A percentile compares a stretch with the other conserved stretches of the same genome.
These are phyloP conservation scores for Microtus montanus DNA, from an alignment of 2,113 vertebrate genomes.

Conservation along the genomic window DNA sequence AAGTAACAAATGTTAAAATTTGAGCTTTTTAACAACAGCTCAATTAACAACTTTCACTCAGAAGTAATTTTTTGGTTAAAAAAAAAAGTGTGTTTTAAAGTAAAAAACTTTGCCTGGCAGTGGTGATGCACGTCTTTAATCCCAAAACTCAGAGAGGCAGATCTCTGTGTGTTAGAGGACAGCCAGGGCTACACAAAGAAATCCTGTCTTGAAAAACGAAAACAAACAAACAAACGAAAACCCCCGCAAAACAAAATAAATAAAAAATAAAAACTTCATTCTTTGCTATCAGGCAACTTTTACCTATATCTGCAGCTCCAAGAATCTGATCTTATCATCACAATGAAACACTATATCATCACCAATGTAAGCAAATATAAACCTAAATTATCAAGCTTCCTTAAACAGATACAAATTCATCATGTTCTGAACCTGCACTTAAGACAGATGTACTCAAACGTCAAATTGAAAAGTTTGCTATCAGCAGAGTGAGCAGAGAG, in stretches of 20 bases:
- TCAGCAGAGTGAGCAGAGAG: neutral
- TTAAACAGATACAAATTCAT: neutral
- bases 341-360: neutral
- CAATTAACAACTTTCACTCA: neutral
- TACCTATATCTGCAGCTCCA: neutral
- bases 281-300: neutral
- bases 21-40: neutral
- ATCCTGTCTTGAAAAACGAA: neutral
- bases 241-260: neutral
- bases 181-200: neutral
- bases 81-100: neutral
- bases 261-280: neutral
- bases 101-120: too few relatives aligned
- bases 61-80: neutral
- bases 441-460: neutral
- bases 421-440: constrained; percentile 31
- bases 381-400: neutral
- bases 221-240: neutral
- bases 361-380: constrained; percentile 23
- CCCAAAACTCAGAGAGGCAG: too few relatives aligned
- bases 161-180: too few relatives aligned
- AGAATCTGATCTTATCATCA: neutral
- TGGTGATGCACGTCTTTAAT: too few relatives aligned
- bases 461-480: neutral
- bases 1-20: neutral